Percentiles rank a stretch among this genome's conserved stretches.
These are phyloP conservation scores for Allochrocebus solatus DNA, from an alignment of 2,797 vertebrate species.

Conservation along the genomic window DNA sequence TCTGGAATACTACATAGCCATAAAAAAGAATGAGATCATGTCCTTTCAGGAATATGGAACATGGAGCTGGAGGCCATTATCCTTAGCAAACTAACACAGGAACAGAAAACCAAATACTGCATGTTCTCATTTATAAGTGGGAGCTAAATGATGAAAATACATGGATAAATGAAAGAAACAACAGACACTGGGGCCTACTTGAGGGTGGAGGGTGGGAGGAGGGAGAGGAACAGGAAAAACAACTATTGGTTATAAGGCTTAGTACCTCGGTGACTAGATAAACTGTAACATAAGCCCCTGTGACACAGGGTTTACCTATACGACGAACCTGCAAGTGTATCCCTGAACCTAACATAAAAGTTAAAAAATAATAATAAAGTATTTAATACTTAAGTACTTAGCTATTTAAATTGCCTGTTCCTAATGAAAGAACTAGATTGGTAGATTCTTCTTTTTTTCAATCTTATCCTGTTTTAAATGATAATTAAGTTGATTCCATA, in stretches of 20 bases:
- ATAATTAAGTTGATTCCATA: neutral
- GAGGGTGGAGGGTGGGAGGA: neutral
- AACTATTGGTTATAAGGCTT: neutral
- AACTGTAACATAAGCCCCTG: neutral
- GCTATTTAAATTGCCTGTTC: neutral
- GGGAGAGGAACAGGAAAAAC: neutral
- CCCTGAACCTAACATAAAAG: too few relatives aligned
- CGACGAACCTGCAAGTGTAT: neutral
- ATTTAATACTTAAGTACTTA: neutral
- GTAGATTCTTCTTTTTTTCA: neutral
- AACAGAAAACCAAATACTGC: neutral
- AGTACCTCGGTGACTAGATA: neutral
- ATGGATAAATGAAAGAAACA: too few relatives aligned
- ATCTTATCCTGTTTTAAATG: constrained; percentile 16
- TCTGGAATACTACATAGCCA: neutral
- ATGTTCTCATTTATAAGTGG: neutral
- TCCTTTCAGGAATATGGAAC: neutral
- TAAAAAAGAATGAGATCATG: neutral
- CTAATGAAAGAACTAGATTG: neutral
- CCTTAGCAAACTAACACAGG: neutral
- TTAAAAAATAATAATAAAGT: too few relatives aligned
- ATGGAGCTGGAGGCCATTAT: neutral
- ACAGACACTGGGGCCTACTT: neutral
- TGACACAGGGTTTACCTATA: neutral
- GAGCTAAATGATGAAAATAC: neutral